These are phyloP conservation scores for Parapsyche elsis DNA, from an alignment of 1,140 invertebrate genomes.

Conservation along the genomic window DNA sequence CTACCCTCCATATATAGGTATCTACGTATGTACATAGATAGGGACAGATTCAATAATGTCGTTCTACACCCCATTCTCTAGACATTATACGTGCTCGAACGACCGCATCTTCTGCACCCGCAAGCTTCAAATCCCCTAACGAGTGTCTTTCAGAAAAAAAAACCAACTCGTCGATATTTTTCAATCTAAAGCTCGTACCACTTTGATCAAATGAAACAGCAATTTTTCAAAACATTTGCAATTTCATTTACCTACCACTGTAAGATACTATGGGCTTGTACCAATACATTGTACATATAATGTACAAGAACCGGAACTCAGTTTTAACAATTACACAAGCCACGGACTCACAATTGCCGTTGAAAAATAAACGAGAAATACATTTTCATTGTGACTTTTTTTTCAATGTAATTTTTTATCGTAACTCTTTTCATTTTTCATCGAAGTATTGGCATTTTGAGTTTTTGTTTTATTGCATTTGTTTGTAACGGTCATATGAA, in stretches of 20 bases:
- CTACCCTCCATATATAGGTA: neutral
- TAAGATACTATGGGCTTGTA: neutral
- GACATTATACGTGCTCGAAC: constrained; percentile 29
- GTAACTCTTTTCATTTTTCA: no score
- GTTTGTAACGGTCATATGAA: no score
- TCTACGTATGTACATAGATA: neutral
- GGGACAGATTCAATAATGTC: constrained; percentile 31
- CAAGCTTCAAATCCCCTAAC: constrained; percentile 26
- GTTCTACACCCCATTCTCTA: constrained; percentile 23
- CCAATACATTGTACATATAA: neutral
- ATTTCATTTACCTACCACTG: neutral
- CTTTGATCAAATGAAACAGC: neutral
- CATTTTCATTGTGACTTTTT: no score
- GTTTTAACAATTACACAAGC: constrained; percentile 20
- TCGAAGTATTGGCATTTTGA: no score
- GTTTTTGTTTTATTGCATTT: no score
- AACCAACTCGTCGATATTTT: neutral
- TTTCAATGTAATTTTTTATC: no score
- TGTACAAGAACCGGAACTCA: constrained; percentile 22
- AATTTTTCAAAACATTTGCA: neutral
- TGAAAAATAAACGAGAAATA: neutral
- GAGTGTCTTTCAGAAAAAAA: neutral
- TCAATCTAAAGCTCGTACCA: neutral
- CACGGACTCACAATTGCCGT: neutral
- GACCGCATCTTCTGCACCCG: neutral